A percentile compares a stretch with the other conserved stretches of the same genome.
phyloP scores from a whole-genome alignment of 2,113 vertebrate species.

The Xenus cinereus region DNA sequence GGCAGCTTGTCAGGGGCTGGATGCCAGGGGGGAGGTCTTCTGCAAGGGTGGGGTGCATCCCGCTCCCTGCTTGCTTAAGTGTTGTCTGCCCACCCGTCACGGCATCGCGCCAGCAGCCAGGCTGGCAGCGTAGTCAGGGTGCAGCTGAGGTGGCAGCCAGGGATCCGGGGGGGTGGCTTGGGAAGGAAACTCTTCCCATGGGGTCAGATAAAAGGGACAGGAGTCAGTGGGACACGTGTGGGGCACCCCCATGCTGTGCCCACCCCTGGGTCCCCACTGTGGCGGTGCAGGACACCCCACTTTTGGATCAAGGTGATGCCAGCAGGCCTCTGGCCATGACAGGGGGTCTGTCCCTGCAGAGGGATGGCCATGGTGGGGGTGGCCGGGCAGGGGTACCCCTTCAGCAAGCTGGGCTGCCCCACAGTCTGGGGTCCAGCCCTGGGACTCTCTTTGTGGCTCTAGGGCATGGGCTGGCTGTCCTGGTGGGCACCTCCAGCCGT shows the following conservation, averaged over 20 bases:
- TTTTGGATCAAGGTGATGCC: neutral
- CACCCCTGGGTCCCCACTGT: neutral
- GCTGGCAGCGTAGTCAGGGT: accelerated
- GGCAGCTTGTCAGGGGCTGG: neutral
- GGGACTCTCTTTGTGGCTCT: neutral
- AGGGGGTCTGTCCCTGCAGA: neutral
- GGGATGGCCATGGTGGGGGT: neutral
- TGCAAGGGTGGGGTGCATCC: neutral
- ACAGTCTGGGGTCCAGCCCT: neutral
- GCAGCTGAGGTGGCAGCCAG: accelerated
- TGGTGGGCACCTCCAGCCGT: neutral
- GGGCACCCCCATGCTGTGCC: neutral
- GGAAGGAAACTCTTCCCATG: neutral
- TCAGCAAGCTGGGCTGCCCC: neutral
- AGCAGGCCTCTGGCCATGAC: neutral
- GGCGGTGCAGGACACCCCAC: neutral
- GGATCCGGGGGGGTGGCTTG: neutral
- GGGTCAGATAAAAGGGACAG: neutral
- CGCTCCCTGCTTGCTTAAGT: neutral
- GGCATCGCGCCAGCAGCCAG: accelerated
- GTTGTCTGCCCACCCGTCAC: accelerated
- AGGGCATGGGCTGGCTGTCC: neutral
- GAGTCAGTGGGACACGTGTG: neutral
- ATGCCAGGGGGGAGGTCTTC: neutral
- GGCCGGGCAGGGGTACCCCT: neutral